Conservation (phyloP, 1,140 invertebrate species). For the Coenobita brevimanus region DNA sequence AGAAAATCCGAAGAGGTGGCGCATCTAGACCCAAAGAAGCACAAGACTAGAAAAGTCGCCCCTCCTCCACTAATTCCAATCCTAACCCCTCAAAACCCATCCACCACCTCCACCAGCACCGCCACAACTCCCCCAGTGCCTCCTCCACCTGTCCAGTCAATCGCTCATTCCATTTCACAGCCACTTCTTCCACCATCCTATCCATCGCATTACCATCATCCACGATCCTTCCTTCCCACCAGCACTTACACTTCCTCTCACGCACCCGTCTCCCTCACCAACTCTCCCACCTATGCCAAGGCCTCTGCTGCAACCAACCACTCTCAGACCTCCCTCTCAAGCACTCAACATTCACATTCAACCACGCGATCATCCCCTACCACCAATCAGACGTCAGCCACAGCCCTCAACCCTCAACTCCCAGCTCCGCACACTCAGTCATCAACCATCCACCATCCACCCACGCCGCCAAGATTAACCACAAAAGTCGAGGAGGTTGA, state of each 20-base stretch:
- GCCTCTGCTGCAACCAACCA: too few relatives aligned
- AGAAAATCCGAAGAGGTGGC: conserved; percentile 45
- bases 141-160: background rate
- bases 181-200: too few relatives aligned
- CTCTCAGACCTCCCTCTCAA: too few relatives aligned
- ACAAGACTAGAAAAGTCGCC: conserved; percentile 56
- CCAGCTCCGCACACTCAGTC: background rate
- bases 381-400: background rate
- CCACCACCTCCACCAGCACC: background rate
- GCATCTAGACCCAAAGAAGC: conserved; percentile 38
- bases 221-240: too few relatives aligned
- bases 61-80: conserved; percentile 53
- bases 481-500: conserved; percentile 22
- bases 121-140: background rate
- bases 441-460: background rate
- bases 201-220: too few relatives aligned
- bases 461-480: background rate
- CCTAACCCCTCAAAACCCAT: conserved; percentile 15
- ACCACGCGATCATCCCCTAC: background rate
- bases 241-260: too few relatives aligned
- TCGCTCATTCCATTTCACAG: background rate
- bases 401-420: background rate
- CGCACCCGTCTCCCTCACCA: too few relatives aligned
- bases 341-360: too few relatives aligned
- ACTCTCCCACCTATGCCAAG: too few relatives aligned